Evolutionary conservation across 2,797 vertebrate genomes (phyloP).

Genomic region (Sphenodon punctatus): DNA sequence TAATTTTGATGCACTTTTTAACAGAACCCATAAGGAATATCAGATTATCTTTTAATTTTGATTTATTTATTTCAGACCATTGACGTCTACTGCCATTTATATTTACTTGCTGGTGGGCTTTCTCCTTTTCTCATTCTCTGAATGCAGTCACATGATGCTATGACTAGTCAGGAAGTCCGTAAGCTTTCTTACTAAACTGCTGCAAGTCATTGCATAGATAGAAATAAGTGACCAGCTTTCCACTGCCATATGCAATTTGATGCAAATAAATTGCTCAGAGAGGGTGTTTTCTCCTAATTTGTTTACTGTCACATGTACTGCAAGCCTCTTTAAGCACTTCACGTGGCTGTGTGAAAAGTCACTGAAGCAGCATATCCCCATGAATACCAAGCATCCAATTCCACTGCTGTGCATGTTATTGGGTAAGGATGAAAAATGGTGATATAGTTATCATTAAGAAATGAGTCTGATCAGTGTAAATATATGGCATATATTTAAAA

Average conservation of each 20-base stretch:
- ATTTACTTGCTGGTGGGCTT: constrained; percentile 34
- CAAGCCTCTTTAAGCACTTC: constrained; percentile 2
- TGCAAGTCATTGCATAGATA: constrained; percentile 50
- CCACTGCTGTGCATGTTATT: neutral
- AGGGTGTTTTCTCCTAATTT: constrained; percentile 45
- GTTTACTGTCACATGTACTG: constrained; percentile 54
- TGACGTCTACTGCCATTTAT: constrained; percentile 41
- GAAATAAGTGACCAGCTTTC: constrained; percentile 49
- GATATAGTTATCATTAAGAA: constrained; percentile 20
- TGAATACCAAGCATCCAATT: constrained; percentile 15
- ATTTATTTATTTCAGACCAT: constrained; percentile 26
- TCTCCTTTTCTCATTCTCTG: constrained; percentile 21
- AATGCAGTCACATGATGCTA: neutral
- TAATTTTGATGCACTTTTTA: neutral
- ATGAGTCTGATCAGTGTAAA: neutral
- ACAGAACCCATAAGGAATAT: neutral
- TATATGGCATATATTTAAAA: constrained; percentile 32
- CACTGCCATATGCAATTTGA: constrained; percentile 55
- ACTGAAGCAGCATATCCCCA: constrained; percentile 15
- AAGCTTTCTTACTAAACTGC: constrained; percentile 57
- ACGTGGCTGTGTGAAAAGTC: constrained; percentile 37
- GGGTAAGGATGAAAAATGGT: constrained; percentile 49
- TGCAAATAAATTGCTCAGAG: constrained; percentile 55
- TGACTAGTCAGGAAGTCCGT: constrained; percentile 7
- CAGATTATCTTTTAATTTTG: neutral